Conservation (phyloP, 2,113 vertebrate species). For the Zosterops hypoxanthus region DNA sequence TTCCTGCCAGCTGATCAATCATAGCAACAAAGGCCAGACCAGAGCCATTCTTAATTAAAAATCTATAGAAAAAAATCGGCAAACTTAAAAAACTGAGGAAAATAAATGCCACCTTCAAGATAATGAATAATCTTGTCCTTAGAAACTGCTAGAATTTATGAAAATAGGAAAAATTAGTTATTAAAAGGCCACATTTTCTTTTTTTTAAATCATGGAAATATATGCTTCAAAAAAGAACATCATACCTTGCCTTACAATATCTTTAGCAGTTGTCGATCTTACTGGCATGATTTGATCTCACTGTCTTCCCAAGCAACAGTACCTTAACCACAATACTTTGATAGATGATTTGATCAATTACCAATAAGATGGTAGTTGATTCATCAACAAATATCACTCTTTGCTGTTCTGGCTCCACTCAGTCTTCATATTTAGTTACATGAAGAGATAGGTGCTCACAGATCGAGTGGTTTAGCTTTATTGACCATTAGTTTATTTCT, state of each 20-base stretch:
- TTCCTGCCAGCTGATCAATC: neutral
- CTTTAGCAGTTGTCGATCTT: neutral
- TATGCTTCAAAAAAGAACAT: neutral
- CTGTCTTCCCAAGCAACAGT: neutral
- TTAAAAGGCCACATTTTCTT: neutral
- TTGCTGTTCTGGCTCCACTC: neutral
- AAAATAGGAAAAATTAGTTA: neutral
- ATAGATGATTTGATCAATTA: neutral
- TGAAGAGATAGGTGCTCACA: neutral
- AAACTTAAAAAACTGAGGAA: neutral
- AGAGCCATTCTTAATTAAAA: neutral
- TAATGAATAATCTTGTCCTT: neutral
- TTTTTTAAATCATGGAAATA: neutral
- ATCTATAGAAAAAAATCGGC: neutral
- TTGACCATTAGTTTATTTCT: neutral
- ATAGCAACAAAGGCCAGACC: neutral
- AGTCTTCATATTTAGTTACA: neutral
- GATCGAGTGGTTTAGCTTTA: neutral
- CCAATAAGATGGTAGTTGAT: neutral
- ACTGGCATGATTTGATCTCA: neutral
- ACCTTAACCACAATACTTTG: neutral
- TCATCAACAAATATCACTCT: neutral
- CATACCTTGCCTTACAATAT: neutral
- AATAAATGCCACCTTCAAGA: neutral
- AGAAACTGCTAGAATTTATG: neutral